Conservation (phyloP, 92 coral and sea anemone genomes). For the Anthopleura xanthogrammica region DNA sequence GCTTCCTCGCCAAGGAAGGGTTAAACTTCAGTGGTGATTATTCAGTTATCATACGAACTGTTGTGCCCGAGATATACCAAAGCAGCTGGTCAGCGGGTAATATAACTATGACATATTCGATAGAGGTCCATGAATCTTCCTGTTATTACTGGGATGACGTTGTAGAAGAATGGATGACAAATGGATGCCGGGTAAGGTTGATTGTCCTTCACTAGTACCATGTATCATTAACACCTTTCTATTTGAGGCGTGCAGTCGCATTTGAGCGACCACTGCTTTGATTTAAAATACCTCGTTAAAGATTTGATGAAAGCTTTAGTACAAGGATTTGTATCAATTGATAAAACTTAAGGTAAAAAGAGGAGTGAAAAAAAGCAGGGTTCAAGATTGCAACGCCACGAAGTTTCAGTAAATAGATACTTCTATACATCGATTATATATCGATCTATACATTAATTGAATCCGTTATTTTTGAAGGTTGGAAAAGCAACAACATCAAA, state of each 20-base stretch:
- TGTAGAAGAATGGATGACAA: conserved; percentile 23
- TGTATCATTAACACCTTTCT: no score
- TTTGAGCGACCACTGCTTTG: no score
- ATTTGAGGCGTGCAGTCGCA: no score
- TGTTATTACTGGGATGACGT: conserved; percentile 38
- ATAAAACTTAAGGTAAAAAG: no score
- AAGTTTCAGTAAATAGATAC: no score
- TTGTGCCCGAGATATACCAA: conserved; percentile 6
- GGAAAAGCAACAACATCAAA: conserved; percentile 12
- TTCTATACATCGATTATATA: no score
- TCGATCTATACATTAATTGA: no score
- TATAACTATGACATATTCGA: conserved; percentile 18
- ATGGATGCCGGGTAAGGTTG: conserved; percentile 36
- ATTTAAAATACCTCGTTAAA: no score
- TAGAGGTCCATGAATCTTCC: conserved; percentile 24
- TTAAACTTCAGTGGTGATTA: conserved; percentile 20
- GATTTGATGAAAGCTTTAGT: no score
- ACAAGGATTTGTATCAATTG: no score
- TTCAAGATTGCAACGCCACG: no score
- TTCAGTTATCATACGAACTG: conserved; percentile 6
- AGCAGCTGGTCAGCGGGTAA: conserved; percentile 22
- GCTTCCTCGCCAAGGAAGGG: not conserved
- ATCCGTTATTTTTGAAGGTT: conserved; percentile 10
- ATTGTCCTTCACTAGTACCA: not conserved
- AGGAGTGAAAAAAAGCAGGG: no score